Base-by-base conservation (phyloP, 2,797 vertebrate genomes). In the Ceryle rudis region DNA sequence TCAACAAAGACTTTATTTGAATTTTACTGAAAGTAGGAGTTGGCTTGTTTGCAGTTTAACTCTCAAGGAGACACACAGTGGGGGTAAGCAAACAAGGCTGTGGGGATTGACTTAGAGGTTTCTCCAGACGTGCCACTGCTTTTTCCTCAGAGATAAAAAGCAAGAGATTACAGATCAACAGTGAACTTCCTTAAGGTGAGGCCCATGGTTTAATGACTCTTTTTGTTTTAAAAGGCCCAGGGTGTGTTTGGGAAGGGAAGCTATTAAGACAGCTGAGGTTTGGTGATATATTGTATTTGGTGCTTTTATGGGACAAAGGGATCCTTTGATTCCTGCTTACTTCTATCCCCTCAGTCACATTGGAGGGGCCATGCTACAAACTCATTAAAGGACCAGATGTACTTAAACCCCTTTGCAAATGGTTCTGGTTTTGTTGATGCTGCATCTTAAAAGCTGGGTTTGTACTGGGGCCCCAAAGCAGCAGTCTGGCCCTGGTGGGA, bases 101-200 rank as follows among this genome's bases (percentile, higher is more conserved):
- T 11, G 42, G 44, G 60, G 62, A 73, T 31, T 84, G 88, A 33
- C 2, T 44, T 79, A 51, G 75, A 81, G 46, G 21, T 62, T 84
- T 23, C 74, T 82, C 52, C 78, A 95, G 64, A 49, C 4, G 0
- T 70, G 85, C 49, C 86, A 42, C 46, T 3, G 39, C 55, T 72
- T 83, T 86, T 95, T 77, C 55, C 60, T 94, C 58, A 52, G 57
- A 95, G 90, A 94, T 92, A 91, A 95, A 95, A 66, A 0, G 6
- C 47, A 22, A 46, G 70, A 93, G 89, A 95, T 93, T 95, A 85
- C n/a, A 70, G 81, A 94, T 39, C 77, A 77, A 26, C 31, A 77
- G 70, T 46, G 93, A 94, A 94, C 84, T 93, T 96, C 81, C 89
- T 95, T 49, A 85, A 84, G 94, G 83, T 93, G 79, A 93, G 91